Percentiles rank a stretch among this genome's conserved stretches.
phyloP scores from a whole-genome alignment of 2,888 invertebrate species.

The Ichneumon xanthorius region DNA sequence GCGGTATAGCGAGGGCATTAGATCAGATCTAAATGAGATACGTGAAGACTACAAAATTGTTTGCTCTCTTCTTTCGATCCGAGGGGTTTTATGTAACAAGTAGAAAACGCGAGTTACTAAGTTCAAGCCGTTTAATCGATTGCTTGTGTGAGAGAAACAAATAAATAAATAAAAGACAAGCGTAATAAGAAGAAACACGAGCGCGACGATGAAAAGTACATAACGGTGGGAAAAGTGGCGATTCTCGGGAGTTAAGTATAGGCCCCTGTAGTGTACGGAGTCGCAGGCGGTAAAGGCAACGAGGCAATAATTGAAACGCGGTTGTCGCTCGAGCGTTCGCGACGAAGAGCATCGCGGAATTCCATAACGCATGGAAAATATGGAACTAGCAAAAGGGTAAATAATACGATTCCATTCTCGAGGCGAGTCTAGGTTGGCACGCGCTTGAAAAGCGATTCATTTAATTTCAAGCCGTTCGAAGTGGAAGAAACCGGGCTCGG shows the following conservation, averaged over 20 bases:
- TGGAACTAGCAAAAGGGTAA: slow-evolving; percentile 56
- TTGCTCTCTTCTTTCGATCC: slow-evolving; percentile 19
- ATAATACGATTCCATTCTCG: slow-evolving; percentile 54
- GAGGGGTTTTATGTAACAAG: slow-evolving; percentile 9
- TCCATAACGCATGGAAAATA: slow-evolving; percentile 1
- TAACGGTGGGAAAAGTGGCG: background rate
- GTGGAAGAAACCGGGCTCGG: slow-evolving; percentile 19
- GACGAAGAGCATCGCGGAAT: slow-evolving; percentile 32
- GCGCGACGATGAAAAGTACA: slow-evolving; percentile 3
- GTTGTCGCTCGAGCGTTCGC: slow-evolving; percentile 5
- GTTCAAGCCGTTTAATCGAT: slow-evolving; percentile 1
- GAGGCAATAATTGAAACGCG: background rate
- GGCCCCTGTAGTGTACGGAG: background rate
- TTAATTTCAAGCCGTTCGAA: slow-evolving; percentile 44
- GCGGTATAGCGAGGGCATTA: slow-evolving; percentile 40
- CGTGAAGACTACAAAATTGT: slow-evolving; percentile 62
- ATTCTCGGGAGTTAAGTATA: slow-evolving; percentile 14
- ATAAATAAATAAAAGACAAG: background rate
- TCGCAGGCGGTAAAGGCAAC: background rate
- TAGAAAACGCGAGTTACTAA: background rate
- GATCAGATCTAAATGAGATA: slow-evolving; percentile 68
- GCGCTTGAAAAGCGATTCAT: slow-evolving; percentile 66
- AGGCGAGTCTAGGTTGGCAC: slow-evolving; percentile 47
- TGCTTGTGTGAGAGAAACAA: background rate
- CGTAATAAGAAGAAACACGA: background rate